phyloP scores from a whole-genome alignment of 2,888 invertebrate species.

The Conchocele bisecta region DNA sequence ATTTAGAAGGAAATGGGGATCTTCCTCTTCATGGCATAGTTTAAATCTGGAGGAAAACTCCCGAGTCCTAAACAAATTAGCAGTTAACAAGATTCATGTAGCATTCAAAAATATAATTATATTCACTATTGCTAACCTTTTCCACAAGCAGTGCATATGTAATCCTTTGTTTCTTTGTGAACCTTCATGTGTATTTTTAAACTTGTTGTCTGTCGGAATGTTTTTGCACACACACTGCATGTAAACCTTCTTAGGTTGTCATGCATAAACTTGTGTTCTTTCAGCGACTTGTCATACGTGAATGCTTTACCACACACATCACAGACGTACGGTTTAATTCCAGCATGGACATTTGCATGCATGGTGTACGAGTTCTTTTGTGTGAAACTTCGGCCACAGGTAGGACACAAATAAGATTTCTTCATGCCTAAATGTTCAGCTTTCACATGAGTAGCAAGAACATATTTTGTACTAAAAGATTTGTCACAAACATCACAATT shows the following conservation, averaged over 20 bases:
- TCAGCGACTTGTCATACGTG: slow-evolving; percentile 72
- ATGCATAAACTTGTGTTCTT: slow-evolving; percentile 79
- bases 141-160: slow-evolving; percentile 81
- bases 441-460: slow-evolving; percentile 68
- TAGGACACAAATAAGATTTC: slow-evolving; percentile 63
- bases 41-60: too few relatives aligned
- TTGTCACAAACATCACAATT: slow-evolving; percentile 68
- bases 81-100: too few relatives aligned
- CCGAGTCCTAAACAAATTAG: too few relatives aligned
- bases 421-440: slow-evolving; percentile 68
- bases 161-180: slow-evolving; percentile 81
- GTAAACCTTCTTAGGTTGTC: slow-evolving; percentile 77
- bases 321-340: slow-evolving; percentile 71
- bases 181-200: slow-evolving; percentile 82
- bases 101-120: too few relatives aligned
- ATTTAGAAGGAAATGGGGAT: too few relatives aligned
- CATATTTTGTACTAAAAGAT: slow-evolving; percentile 69
- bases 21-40: too few relatives aligned
- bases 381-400: slow-evolving; percentile 72
- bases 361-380: slow-evolving; percentile 70
- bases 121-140: too few relatives aligned
- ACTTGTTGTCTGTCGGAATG: slow-evolving; percentile 81
- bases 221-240: slow-evolving; percentile 79
- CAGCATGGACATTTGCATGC: slow-evolving; percentile 73
- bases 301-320: slow-evolving; percentile 71